Evolutionary conservation across 2,797 vertebrate genomes (phyloP).

Genomic region (Odontamblyopus lacepedii): DNA sequence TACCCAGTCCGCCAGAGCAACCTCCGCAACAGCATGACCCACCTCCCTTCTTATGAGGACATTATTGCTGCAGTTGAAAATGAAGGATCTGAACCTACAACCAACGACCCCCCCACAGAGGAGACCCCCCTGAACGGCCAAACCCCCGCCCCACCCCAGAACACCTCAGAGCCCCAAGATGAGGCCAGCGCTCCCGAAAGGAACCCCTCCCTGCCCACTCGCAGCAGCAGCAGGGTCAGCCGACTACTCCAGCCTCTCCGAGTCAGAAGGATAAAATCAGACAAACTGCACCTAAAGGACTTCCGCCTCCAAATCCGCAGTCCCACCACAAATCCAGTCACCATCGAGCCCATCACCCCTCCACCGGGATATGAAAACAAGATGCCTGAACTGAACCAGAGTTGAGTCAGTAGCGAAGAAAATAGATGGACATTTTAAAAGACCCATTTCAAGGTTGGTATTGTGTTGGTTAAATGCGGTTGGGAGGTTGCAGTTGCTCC

Average conservation of each 20-base stretch:
- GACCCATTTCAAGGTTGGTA: conserved; percentile 27
- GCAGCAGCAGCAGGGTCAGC: conserved; percentile 82
- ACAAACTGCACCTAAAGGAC: conserved; percentile 93
- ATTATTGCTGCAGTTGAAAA: conserved; percentile 81
- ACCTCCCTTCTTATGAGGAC: conserved; percentile 94
- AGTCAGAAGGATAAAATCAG: conserved; percentile 93
- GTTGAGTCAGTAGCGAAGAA: conserved; percentile 9
- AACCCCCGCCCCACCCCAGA: neutral
- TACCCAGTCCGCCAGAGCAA: conserved; percentile 78
- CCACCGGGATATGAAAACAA: conserved; percentile 88
- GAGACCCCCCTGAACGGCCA: conserved; percentile 25
- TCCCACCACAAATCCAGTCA: conserved; percentile 76
- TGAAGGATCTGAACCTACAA: conserved; percentile 53
- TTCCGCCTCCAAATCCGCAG: conserved; percentile 84
- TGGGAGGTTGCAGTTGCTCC: conserved; percentile 11
- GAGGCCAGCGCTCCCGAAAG: conserved; percentile 10
- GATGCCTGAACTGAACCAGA: conserved; percentile 54
- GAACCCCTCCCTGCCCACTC: conserved; percentile 50
- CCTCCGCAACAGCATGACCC: conserved; percentile 78
- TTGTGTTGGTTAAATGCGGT: conserved; percentile 33
- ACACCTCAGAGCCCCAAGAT: conserved; percentile 21
- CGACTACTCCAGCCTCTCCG: conserved; percentile 85
- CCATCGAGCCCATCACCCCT: conserved; percentile 93
- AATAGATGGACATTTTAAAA: conserved; percentile 34
- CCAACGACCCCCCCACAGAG: conserved; percentile 19